Base-by-base conservation (phyloP, 2,797 vertebrate genomes). In the Coilia nasus region DNA sequence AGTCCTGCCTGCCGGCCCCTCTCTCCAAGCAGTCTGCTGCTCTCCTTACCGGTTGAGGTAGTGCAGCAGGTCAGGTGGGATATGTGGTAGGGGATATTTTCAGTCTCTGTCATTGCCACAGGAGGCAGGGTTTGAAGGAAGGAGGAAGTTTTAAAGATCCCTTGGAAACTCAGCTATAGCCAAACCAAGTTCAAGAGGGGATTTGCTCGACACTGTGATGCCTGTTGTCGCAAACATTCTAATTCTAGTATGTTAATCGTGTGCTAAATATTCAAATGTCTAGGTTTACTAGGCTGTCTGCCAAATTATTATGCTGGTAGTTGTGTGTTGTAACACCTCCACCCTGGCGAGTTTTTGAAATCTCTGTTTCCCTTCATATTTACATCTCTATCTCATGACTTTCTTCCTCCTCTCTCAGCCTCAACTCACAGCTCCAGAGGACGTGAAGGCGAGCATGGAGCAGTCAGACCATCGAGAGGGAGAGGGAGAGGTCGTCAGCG, bases 391-490 rank as follows among this genome's bases (percentile, higher is more conserved):
- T 88, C n/a, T 89, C 84, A 17, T 57, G 21, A 3, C 2, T 90
- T 14, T 87, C 47, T 31, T 35, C 83, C 14, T 87, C 2, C n/a
- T 62, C 31, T 86, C 12, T 17, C 89, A 95, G 93, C 86, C 71
- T 90, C 87, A 78, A 35, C 71, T 19, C 35, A 44, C 71, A 78
- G 71, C 71, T 78, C 31, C 35, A 35, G 35, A 91, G 85, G 92
- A 88, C 44, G 64, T 82, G 83, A 88, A 86, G 90, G 84, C 87
- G 90, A 90, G 91, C 85, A 91, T 92, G 90, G 93, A 95, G 83
- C 88, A 87, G 46, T 85, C 87, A 86, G 90, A 90, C 91, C 86
- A 90, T 86, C 83, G 78, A 28, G 78, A 62, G 50, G 81, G 78
- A 28, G 78, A 62, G 50, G 81, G 88, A 50, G 50, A 83, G 23